Conservation (phyloP, 2,888 invertebrate species). For the Thymelicus sylvestris region DNA sequence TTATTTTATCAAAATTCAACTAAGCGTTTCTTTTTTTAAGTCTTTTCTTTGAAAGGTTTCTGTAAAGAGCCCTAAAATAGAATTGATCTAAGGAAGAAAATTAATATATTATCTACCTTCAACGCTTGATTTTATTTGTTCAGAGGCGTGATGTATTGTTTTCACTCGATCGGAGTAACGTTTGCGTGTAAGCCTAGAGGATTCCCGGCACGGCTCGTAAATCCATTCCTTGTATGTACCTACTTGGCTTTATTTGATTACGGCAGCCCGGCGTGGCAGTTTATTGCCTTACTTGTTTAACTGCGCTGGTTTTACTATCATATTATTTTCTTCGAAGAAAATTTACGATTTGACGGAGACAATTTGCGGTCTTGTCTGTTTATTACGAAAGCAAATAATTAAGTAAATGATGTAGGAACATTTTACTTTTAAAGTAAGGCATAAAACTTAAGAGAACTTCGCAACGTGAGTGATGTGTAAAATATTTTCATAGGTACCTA, state of each 20-base stretch:
- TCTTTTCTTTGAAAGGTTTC: too few relatives aligned
- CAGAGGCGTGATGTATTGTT: constrained; percentile 28
- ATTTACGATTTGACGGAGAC: constrained; percentile 9
- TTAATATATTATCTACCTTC: constrained; percentile 3
- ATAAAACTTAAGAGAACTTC: too few relatives aligned
- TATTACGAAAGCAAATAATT: not conserved
- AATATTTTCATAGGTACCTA: too few relatives aligned
- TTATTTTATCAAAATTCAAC: too few relatives aligned
- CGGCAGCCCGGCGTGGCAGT: constrained; percentile 21
- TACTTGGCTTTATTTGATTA: constrained; percentile 38
- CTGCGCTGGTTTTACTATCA: constrained; percentile 16
- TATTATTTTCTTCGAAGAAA: constrained; percentile 21
- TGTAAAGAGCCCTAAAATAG: not conserved
- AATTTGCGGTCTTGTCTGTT: not conserved
- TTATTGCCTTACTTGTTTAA: constrained; percentile 33
- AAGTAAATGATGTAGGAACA: not conserved
- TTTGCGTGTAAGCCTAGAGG: constrained; percentile 34
- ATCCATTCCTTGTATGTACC: constrained; percentile 32
- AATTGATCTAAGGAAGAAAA: constrained; percentile 12
- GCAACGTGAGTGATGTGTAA: too few relatives aligned
- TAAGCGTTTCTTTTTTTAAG: too few relatives aligned
- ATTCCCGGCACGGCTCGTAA: constrained; percentile 35
- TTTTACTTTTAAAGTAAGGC: too few relatives aligned
- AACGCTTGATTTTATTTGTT: constrained; percentile 31
- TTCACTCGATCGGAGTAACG: constrained; percentile 33